A percentile compares a stretch with the other conserved stretches of the same genome.
Evolutionary conservation across 2,113 vertebrate species (phyloP).

Genomic region (Hirundichthys speculiger): DNA sequence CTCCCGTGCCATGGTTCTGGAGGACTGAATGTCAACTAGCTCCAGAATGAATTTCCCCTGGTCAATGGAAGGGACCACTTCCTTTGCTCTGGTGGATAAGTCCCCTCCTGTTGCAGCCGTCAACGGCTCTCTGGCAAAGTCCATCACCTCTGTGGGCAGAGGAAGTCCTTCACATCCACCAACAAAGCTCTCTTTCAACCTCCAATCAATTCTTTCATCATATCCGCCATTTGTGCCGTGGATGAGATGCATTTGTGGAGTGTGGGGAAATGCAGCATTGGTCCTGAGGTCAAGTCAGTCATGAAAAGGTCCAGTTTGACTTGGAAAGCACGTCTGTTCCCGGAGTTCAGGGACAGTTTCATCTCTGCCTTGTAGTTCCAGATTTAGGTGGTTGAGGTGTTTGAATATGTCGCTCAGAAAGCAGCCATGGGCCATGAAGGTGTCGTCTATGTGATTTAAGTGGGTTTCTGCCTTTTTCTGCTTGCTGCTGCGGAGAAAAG

Average conservation of each 20-base stretch:
- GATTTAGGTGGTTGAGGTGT: no score
- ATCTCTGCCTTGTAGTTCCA: neutral
- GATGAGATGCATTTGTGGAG: neutral
- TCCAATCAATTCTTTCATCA: neutral
- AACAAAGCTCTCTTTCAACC: conserved; percentile 1
- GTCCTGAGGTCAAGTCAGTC: neutral
- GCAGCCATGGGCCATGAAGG: neutral
- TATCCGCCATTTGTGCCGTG: neutral
- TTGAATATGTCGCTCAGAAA: neutral
- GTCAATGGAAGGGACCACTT: neutral
- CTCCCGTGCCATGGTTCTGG: neutral
- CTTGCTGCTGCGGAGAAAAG: neutral
- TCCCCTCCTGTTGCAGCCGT: neutral
- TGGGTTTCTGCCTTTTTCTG: neutral
- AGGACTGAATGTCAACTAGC: neutral
- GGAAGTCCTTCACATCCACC: neutral
- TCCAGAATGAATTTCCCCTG: neutral
- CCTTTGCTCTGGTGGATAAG: neutral
- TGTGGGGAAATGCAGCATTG: conserved; percentile 1
- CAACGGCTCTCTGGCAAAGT: conserved; percentile 2
- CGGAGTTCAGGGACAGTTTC: neutral
- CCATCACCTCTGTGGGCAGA: conserved; percentile 1
- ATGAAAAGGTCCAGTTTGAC: conserved; percentile 4
- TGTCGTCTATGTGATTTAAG: neutral
- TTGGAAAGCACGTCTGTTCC: neutral